phyloP scores from a whole-genome alignment of 2,888 invertebrate species.

The Polylopha cassiicola region DNA sequence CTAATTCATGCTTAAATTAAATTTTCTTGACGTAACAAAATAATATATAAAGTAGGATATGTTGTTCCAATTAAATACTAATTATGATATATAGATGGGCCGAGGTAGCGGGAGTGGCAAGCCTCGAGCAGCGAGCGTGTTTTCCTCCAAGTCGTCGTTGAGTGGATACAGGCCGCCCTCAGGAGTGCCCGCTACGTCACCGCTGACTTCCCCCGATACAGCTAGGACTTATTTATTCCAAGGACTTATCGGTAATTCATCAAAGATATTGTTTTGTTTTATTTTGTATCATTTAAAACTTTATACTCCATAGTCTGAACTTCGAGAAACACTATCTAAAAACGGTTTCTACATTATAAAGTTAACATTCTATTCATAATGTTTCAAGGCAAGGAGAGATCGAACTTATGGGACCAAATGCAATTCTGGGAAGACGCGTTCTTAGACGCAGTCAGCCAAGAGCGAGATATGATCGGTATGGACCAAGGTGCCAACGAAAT shows the following conservation, averaged over 20 bases:
- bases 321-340: too few relatives aligned
- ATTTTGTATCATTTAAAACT: slow-evolving; percentile 7
- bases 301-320: too few relatives aligned
- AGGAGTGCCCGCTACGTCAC: slow-evolving; percentile 89
- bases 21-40: too few relatives aligned
- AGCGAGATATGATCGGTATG: slow-evolving; percentile 99
- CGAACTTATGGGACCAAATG: slow-evolving; percentile 98
- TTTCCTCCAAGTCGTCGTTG: slow-evolving; percentile 93
- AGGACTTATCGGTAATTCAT: slow-evolving; percentile 80
- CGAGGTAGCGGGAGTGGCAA: slow-evolving; percentile 72
- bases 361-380: too few relatives aligned
- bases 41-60: too few relatives aligned
- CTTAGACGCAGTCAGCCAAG: slow-evolving; percentile 97
- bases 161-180: slow-evolving; percentile 91
- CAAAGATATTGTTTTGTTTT: neutral
- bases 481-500: slow-evolving; percentile 99
- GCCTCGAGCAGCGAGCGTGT: slow-evolving; percentile 90
- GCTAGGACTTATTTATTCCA: slow-evolving; percentile 95
- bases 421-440: slow-evolving; percentile 99
- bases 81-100: slow-evolving; percentile 67
- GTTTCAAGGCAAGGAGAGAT: slow-evolving; percentile 83
- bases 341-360: too few relatives aligned
- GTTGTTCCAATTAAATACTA: too few relatives aligned
- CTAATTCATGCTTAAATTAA: too few relatives aligned
- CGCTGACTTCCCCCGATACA: slow-evolving; percentile 93